Evolutionary conservation across 1,140 invertebrate species (phyloP), one percentile per base, ranked within the genome.

Genomic region (Conopomorpha cramerella): DNA sequence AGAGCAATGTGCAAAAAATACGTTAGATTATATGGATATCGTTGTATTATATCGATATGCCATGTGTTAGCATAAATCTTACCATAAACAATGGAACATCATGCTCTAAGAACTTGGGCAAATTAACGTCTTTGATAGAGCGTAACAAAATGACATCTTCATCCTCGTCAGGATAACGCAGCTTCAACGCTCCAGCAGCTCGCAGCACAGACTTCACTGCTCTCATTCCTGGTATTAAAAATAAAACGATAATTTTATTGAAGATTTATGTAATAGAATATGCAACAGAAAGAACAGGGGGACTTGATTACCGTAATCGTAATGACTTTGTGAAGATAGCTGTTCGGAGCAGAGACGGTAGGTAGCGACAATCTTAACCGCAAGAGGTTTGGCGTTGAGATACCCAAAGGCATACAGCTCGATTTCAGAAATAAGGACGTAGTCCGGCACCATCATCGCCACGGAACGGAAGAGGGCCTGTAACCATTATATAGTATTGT

Each of bases 381-480:
- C 90, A 13, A 98, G 73, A 1, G 92, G 87, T 41, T 93, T 86
- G 2, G 94, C 94, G 30, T 88, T 87, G 7, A 93, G 80, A 59
- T 96, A 98, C n/a, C 95, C 95, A 64, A 87, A 94, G 0, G 95
- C 95, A 52, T 96, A 96, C 0, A 98, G 64, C 29, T 91, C 90
- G 43, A 96, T 96, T 78, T 98, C 95, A 0, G 93, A 91, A 55
- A 98, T 98, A 8, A 97, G 64, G 6, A 92, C 91, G 68, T 96
- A 96, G 74, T 98, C 94, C 1, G 95, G 95, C 13, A 97, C 93
- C 94, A 97, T 97, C 95, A 98, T 98, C 16, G 95, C 94, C 10
- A 98, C 94, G 1, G 94, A 91, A 44, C 95, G 84, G 81, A 98
- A 98, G 3, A 98, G 67, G 0, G 93, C 92, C 85, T 91, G 52